Conservation (phyloP, 2,113 vertebrate genomes). For the Megaceryle maxima region DNA sequence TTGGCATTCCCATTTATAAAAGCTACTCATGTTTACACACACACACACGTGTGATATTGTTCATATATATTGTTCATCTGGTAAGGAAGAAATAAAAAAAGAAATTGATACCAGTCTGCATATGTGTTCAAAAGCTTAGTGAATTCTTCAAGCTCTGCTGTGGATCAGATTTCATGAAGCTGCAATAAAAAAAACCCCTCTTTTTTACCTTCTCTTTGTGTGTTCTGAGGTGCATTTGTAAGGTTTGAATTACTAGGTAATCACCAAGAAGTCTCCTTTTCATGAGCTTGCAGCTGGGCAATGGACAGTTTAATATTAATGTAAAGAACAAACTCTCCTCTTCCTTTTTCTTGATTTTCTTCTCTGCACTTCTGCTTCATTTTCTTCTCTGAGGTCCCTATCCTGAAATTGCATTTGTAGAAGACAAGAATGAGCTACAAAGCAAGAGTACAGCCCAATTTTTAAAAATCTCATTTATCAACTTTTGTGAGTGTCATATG, state of each 20-base stretch:
- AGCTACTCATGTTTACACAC: conserved; percentile 27
- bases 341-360: conserved; percentile 14
- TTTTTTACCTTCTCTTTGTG: conserved; percentile 56
- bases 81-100: conserved; percentile 56
- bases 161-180: conserved; percentile 70
- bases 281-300: conserved; percentile 50
- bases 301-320: conserved; percentile 53
- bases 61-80: conserved; percentile 67
- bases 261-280: conserved; percentile 54
- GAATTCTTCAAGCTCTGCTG: conserved; percentile 62
- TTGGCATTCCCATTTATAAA: conserved; percentile 69
- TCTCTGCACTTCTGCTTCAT: neutral
- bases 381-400: neutral
- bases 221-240: conserved; percentile 37
- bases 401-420: neutral
- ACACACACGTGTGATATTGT: neutral
- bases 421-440: neutral
- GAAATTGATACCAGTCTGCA: conserved; percentile 52
- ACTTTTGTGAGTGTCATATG: neutral
- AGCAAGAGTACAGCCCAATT: neutral
- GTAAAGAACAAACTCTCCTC: conserved; percentile 46
- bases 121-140: conserved; percentile 69
- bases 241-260: conserved; percentile 63
- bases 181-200: conserved; percentile 51
- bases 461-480: neutral